A percentile compares a stretch with the other conserved stretches of the same genome.
These are phyloP conservation scores for Acromyrmex charruanus DNA, from an alignment of 1,140 invertebrate species.

Conservation along the genomic window DNA sequence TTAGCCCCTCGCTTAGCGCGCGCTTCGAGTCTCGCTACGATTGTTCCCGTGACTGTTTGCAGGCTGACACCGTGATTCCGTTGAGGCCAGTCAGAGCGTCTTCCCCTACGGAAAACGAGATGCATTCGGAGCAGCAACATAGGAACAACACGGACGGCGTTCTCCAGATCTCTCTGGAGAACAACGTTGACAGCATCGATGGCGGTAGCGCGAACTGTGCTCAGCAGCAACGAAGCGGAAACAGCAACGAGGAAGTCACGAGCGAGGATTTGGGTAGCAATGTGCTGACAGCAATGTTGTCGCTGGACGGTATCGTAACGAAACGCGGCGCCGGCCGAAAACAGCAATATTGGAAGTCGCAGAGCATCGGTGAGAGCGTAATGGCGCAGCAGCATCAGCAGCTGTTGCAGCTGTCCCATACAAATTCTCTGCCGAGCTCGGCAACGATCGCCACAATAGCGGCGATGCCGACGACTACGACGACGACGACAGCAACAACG, in stretches of 20 bases:
- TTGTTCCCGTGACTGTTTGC: constrained; percentile 65
- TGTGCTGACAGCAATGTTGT: constrained; percentile 48
- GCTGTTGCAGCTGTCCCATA: constrained; percentile 63
- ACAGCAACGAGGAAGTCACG: constrained; percentile 67
- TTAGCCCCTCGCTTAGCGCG: constrained; percentile 4
- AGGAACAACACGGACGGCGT: constrained; percentile 27
- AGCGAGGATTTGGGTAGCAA: constrained; percentile 11
- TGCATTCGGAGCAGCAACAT: constrained; percentile 50
- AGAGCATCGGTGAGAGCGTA: constrained; percentile 83
- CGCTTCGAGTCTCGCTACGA: constrained; percentile 24
- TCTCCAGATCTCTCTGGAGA: constrained; percentile 30
- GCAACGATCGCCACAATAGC: too few relatives aligned
- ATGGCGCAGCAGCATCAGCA: constrained; percentile 53
- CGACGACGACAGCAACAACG: neutral
- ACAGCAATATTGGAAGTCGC: constrained; percentile 86
- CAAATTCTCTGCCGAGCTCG: constrained; percentile 51
- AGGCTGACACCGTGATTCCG: constrained; percentile 74
- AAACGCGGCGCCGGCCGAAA: constrained; percentile 79
- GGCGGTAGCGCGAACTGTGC: neutral
- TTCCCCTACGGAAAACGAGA: constrained; percentile 72
- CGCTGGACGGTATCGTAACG: constrained; percentile 68
- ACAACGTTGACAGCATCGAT: constrained; percentile 37
- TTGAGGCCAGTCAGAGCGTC: constrained; percentile 72
- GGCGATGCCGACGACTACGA: too few relatives aligned
- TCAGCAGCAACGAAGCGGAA: constrained; percentile 62